Evolutionary conservation across 2,797 vertebrate genomes (phyloP).

Genomic region (Amblyraja radiata): DNA sequence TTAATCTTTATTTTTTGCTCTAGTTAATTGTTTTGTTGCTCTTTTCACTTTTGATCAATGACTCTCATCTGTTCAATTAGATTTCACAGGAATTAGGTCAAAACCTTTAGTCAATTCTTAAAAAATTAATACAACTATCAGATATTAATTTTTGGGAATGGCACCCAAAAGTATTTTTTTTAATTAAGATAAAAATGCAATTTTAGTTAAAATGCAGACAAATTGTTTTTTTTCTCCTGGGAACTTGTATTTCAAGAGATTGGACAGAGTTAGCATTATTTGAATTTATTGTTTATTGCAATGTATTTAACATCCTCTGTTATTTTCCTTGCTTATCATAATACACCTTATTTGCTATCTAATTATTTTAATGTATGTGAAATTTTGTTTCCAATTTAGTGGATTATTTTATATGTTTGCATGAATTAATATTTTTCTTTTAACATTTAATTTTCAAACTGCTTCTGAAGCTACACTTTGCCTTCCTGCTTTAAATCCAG

Average conservation of each 20-base stretch:
- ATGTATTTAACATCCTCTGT: not conserved
- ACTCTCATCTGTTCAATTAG: not conserved
- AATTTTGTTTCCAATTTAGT: slow-evolving; percentile 36
- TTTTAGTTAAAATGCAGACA: not conserved
- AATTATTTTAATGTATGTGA: not conserved
- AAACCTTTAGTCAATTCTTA: not conserved
- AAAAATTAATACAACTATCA: not conserved
- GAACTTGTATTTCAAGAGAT: not conserved
- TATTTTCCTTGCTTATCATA: not conserved
- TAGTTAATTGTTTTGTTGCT: not conserved
- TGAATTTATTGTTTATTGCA: not conserved
- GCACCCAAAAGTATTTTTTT: not conserved
- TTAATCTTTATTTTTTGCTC: not conserved
- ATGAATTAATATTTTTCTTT: slow-evolving; percentile 39
- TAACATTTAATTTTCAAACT: slow-evolving; percentile 44
- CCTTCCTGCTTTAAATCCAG: slow-evolving; percentile 79
- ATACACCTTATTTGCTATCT: not conserved
- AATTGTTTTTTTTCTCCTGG: not conserved
- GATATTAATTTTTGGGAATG: not conserved
- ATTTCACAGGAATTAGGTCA: not conserved
- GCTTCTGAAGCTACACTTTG: slow-evolving; percentile 71
- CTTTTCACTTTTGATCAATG: not conserved
- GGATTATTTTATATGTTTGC: slow-evolving; percentile 43
- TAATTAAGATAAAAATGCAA: not conserved
- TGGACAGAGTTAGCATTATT: not conserved